Conservation (phyloP, 1,140 invertebrate species). For the Apocrypta bakeri region DNA sequence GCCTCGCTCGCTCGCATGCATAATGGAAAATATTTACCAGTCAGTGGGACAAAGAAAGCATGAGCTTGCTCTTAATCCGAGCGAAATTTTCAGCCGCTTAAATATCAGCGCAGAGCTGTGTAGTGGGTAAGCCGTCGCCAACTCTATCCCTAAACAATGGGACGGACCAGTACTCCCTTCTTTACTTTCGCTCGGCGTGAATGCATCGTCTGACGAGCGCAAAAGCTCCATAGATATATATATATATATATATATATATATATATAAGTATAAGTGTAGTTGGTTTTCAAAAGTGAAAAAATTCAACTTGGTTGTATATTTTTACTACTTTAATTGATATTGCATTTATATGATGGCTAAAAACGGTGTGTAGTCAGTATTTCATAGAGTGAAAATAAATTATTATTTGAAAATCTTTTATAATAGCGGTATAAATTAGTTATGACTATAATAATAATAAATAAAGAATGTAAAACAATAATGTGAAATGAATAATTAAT, state of each 20-base stretch:
- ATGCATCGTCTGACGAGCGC: no score
- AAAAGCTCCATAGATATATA: neutral
- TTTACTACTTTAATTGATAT: no score
- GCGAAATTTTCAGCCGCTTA: constrained; percentile 55
- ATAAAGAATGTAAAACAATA: no score
- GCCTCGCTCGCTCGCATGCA: neutral
- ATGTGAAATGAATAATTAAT: no score
- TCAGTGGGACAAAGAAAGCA: constrained; percentile 9
- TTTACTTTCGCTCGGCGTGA: neutral
- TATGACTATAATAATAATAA: no score
- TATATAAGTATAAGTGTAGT: neutral
- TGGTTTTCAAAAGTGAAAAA: no score
- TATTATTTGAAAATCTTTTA: no score
- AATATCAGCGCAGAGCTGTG: constrained; percentile 59
- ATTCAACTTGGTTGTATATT: no score
- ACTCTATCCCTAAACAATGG: constrained; percentile 62
- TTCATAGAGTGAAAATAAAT: no score
- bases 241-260: neutral
- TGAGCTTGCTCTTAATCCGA: constrained; percentile 57
- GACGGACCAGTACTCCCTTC: constrained; percentile 29
- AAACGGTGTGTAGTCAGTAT: no score
- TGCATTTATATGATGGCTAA: no score
- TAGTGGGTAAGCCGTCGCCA: constrained; percentile 56
- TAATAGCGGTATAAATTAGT: no score
- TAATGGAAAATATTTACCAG: constrained; percentile 42